A percentile compares a stretch with the other conserved stretches of the same genome.
Evolutionary conservation across 2,797 vertebrate species (phyloP).

Genomic region (Fundulus diaphanus): DNA sequence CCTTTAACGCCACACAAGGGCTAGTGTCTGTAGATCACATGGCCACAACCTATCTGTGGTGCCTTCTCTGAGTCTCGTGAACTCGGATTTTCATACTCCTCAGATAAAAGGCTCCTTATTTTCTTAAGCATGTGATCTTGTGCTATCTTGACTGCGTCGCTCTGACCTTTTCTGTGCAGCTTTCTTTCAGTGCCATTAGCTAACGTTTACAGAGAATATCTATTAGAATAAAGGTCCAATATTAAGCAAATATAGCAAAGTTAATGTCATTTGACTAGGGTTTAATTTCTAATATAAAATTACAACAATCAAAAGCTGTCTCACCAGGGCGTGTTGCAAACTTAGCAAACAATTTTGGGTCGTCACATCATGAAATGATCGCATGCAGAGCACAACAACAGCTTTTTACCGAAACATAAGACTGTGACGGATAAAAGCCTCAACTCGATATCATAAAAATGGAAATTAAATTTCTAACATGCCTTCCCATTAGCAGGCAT

Average conservation of each 20-base stretch:
- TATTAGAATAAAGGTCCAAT: not conserved
- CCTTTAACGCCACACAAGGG: constrained; percentile 20
- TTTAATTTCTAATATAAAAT: not conserved
- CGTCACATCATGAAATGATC: not conserved
- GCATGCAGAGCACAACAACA: not conserved
- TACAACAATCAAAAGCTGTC: not conserved
- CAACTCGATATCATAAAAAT: not conserved
- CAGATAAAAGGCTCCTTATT: constrained; percentile 57
- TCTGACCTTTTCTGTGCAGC: constrained; percentile 54
- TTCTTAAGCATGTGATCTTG: constrained; percentile 61
- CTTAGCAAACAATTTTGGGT: too few relatives aligned
- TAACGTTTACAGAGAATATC: constrained; percentile 10
- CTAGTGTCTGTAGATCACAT: constrained; percentile 33
- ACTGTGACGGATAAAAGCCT: not conserved
- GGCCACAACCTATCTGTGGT: constrained; percentile 14
- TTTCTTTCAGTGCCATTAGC: constrained; percentile 26
- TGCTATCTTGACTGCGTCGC: constrained; percentile 43
- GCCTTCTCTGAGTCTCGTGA: constrained; percentile 52
- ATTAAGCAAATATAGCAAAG: not conserved
- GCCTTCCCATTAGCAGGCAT: not conserved
- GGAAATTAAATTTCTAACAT: not conserved
- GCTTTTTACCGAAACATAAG: not conserved
- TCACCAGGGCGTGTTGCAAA: not conserved
- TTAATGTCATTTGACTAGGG: not conserved
- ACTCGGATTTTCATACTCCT: constrained; percentile 49